Percentiles rank a stretch among this genome's conserved stretches.
Conservation (phyloP, 2,113 vertebrate species). For the Lophochroa leadbeateri region DNA sequence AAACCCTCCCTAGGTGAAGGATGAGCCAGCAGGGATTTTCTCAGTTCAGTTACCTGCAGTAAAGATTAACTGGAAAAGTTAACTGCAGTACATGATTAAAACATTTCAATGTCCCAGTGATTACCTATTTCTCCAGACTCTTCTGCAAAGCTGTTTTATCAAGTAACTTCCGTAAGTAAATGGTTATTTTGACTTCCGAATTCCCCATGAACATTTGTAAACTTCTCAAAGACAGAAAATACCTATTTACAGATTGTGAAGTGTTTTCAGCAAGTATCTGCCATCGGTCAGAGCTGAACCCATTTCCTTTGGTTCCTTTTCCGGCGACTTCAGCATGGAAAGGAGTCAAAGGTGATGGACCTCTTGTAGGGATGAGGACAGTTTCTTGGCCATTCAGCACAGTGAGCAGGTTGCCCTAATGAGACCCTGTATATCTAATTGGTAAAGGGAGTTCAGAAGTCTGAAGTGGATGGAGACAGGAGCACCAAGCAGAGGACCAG, state of each 20-base stretch:
- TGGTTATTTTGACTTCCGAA: background rate
- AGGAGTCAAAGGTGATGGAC: rapidly evolving
- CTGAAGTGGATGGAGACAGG: background rate
- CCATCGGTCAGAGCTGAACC: background rate
- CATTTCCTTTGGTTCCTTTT: background rate
- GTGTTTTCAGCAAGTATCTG: background rate
- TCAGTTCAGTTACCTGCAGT: background rate
- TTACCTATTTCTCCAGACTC: background rate
- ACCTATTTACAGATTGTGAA: rapidly evolving
- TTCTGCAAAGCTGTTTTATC: background rate
- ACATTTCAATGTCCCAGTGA: background rate
- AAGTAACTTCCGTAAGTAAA: background rate
- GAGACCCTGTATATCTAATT: background rate
- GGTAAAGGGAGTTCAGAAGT: background rate
- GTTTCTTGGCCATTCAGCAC: background rate
- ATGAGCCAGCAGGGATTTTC: background rate
- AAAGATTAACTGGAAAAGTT: background rate
- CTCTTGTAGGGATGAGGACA: background rate
- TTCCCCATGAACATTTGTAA: background rate
- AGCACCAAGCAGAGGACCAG: background rate
- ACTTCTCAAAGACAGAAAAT: background rate
- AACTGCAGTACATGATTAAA: background rate
- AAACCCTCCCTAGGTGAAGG: background rate
- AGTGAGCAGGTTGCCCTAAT: background rate
- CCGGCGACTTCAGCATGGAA: background rate